Evolutionary conservation across 2,888 invertebrate genomes (phyloP).

Genomic region (Drosophila demipolita): DNA sequence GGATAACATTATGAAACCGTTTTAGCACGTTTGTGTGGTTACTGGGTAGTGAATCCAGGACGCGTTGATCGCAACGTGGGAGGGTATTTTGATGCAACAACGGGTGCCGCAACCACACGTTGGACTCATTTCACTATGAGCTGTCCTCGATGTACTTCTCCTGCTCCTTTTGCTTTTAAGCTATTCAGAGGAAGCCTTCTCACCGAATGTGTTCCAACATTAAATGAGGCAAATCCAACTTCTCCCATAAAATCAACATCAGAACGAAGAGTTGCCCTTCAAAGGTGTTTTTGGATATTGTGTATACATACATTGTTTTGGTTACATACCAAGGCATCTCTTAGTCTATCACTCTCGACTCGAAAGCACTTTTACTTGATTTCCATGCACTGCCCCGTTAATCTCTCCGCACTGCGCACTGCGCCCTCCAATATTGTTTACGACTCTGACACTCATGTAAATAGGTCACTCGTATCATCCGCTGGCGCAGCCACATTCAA

Average conservation of each 20-base stretch:
- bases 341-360: not conserved
- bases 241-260: not conserved
- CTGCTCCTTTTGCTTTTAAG: not conserved
- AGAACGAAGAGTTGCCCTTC: not conserved
- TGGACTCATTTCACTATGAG: conserved; percentile 5
- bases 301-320: not conserved
- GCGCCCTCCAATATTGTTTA: conserved; percentile 24
- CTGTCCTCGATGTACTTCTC: not conserved
- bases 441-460: conserved; percentile 31
- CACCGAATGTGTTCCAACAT: too few relatives aligned
- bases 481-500: not conserved
- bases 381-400: conserved; percentile 21
- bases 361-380: conserved; percentile 1
- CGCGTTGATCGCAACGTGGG: conserved; percentile 14
- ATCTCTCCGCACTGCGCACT: conserved; percentile 14
- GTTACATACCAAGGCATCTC: not conserved
- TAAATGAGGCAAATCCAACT: not conserved
- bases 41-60: not conserved
- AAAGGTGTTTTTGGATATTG: not conserved
- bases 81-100: conserved; percentile 48
- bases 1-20: too few relatives aligned
- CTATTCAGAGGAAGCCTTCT: not conserved
- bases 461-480: conserved; percentile 30
- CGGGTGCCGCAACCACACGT: not conserved
- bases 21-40: not conserved